phyloP scores from a whole-genome alignment of 2,113 vertebrate species.

The Mirza zaza region DNA sequence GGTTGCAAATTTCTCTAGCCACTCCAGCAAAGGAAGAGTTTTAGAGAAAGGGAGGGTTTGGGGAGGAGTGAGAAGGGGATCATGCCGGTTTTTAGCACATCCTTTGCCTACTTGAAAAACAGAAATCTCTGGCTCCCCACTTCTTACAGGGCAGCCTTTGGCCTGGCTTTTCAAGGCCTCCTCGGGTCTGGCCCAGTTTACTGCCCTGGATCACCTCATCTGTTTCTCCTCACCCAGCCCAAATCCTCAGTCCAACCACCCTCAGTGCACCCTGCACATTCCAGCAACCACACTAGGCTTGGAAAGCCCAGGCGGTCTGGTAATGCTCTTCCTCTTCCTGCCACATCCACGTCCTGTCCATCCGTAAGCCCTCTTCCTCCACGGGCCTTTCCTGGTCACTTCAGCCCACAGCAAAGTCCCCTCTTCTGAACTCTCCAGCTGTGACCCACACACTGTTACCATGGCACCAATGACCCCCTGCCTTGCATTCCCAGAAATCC shows the following conservation, averaged over 20 bases:
- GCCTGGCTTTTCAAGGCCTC: neutral
- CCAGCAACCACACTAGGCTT: neutral
- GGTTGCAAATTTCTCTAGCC: neutral
- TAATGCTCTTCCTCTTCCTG: neutral
- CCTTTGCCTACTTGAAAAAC: neutral
- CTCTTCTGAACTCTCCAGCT: neutral
- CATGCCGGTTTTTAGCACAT: neutral
- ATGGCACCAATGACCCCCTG: neutral
- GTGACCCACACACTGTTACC: neutral
- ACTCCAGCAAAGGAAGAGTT: neutral
- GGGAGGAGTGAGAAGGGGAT: neutral
- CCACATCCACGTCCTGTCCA: neutral
- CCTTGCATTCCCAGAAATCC: neutral
- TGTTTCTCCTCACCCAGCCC: neutral
- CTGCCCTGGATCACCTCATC: too few species aligned
- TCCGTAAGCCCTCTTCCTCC: neutral
- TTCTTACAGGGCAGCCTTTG: neutral
- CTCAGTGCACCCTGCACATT: rapidly evolving
- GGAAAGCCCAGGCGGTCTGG: neutral
- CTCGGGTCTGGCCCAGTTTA: neutral
- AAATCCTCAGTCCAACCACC: neutral
- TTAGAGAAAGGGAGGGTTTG: neutral
- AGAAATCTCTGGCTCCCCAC: neutral
- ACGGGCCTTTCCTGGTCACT: neutral
- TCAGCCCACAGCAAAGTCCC: neutral